Conservation (phyloP, 1,140 invertebrate genomes). For the Neocloeon triangulifer region DNA sequence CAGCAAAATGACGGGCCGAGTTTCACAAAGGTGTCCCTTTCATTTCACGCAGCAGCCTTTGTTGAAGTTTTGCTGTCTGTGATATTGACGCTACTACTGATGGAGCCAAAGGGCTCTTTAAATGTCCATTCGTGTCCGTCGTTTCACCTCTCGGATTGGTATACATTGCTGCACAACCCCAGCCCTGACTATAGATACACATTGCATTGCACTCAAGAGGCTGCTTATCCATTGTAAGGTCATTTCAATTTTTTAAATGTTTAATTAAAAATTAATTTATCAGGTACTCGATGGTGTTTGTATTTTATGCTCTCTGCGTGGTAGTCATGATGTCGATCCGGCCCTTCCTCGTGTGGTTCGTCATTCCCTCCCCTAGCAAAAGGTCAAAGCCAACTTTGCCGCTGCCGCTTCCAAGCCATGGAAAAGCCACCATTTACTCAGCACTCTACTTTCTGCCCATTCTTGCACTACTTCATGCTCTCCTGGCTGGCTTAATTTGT, state of each 20-base stretch:
- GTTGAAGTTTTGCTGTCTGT: conserved; percentile 53
- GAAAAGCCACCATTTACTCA: conserved; percentile 67
- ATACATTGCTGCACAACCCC: conserved; percentile 85
- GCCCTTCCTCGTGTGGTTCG: conserved; percentile 38
- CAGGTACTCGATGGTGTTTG: conserved; percentile 85
- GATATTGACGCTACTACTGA: conserved; percentile 45
- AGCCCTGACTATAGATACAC: conserved; percentile 71
- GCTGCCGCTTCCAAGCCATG: conserved; percentile 36
- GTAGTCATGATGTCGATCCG: conserved; percentile 56
- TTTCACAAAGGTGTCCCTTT: conserved; percentile 44
- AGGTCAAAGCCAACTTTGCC: no score
- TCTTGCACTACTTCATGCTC: conserved; percentile 64
- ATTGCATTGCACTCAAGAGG: conserved; percentile 87
- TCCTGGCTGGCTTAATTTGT: conserved; percentile 81
- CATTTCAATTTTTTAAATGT: conserved; percentile 1
- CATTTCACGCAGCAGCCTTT: conserved; percentile 53
- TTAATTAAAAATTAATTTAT: conserved; percentile 13
- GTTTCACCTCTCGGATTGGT: conserved; percentile 74
- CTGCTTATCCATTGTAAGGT: conserved; percentile 87
- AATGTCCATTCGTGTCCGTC: conserved; percentile 52
- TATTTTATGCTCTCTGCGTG: conserved; percentile 72
- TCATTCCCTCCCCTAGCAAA: no score
- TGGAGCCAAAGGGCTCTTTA: conserved; percentile 53
- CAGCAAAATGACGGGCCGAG: no score
- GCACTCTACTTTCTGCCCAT: conserved; percentile 89